These are phyloP conservation scores for Otis tarda DNA, from an alignment of 2,113 vertebrate species.

Conservation along the genomic window DNA sequence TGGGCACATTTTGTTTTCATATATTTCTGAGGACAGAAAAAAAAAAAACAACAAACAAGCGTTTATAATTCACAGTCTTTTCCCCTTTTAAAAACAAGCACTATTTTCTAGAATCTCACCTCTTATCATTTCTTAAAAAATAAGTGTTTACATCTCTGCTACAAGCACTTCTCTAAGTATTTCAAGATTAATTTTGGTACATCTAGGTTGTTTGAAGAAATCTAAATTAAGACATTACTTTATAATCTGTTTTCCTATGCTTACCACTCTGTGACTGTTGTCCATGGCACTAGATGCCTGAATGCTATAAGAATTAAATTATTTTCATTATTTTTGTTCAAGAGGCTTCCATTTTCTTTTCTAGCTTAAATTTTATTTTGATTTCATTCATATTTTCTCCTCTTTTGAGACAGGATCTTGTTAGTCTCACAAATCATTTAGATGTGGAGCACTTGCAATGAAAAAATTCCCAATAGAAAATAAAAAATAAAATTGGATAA, in stretches of 20 bases:
- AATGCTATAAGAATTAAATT: not conserved
- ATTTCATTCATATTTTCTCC: not conserved
- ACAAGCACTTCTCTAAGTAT: not conserved
- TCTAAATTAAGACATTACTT: not conserved
- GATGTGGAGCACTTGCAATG: not conserved
- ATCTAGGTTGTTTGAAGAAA: not conserved
- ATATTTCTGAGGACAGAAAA: not conserved
- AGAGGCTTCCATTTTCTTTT: not conserved
- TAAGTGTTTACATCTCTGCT: not conserved
- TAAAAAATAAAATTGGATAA: not conserved
- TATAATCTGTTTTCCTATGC: not conserved
- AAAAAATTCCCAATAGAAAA: not conserved
- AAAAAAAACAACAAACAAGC: no score
- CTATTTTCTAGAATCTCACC: not conserved
- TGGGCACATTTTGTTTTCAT: not conserved
- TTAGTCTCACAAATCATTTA: not conserved
- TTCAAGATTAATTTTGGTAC: not conserved
- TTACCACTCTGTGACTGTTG: not conserved
- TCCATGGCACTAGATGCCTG: not conserved
- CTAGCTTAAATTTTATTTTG: not conserved
- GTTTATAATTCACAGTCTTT: not conserved
- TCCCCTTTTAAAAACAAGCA: not conserved
- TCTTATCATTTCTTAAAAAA: not conserved
- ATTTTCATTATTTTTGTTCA: not conserved
- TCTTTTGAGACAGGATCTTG: not conserved